Percentiles rank a stretch among this genome's conserved stretches.
phyloP scores from a whole-genome alignment of 2,888 invertebrate genomes.

The Lasioglossum figueresi region DNA sequence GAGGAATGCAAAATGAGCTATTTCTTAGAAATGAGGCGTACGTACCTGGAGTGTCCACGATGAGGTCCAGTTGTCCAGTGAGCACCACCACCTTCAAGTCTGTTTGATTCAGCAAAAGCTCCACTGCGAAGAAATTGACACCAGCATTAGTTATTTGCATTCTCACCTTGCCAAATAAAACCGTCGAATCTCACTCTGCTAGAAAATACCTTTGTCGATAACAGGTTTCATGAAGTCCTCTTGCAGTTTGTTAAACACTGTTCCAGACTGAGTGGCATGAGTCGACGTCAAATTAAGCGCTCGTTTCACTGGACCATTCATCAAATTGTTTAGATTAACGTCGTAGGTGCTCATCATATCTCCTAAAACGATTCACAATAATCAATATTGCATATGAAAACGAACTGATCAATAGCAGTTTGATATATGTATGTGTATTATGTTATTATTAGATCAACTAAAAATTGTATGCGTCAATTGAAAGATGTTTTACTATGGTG shows the following conservation, averaged over 20 bases:
- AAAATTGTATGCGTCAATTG: neutral
- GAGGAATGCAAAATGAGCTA: neutral
- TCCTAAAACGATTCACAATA: constrained; percentile 8
- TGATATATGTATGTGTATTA: too few species aligned
- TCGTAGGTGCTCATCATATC: neutral
- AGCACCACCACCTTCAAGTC: constrained; percentile 89
- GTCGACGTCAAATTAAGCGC: constrained; percentile 86
- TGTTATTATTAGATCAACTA: too few species aligned
- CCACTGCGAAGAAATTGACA: constrained; percentile 84
- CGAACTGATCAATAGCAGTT: neutral
- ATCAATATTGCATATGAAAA: neutral
- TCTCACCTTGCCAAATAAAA: neutral
- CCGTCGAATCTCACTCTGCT: neutral
- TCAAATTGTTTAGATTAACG: constrained; percentile 83
- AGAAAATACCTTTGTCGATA: constrained; percentile 86
- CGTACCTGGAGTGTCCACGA: constrained; percentile 92
- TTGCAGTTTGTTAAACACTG: constrained; percentile 86
- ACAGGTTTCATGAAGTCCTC: constrained; percentile 94
- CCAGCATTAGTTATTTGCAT: neutral
- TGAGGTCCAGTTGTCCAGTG: constrained; percentile 93
- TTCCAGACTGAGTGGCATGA: constrained; percentile 88
- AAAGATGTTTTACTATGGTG: neutral
- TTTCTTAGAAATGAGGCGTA: neutral
- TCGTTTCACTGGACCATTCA: constrained; percentile 89
- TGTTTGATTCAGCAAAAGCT: constrained; percentile 88